These are phyloP conservation scores for Tetrapedia diversipes DNA, from an alignment of 2,888 invertebrate species.

Conservation along the genomic window DNA sequence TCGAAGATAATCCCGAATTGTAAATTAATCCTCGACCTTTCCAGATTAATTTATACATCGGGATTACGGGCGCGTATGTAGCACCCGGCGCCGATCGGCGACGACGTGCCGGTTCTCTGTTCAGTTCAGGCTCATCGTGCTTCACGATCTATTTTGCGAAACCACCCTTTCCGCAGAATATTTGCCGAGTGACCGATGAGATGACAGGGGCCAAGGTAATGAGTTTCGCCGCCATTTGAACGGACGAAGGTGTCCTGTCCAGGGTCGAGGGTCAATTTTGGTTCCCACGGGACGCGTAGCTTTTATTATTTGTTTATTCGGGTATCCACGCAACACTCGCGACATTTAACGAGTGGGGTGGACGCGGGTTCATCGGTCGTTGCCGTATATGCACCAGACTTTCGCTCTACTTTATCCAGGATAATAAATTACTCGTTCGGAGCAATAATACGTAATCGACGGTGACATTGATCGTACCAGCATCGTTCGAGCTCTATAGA, in stretches of 20 bases:
- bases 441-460: conserved; percentile 20
- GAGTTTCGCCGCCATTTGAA: conserved; percentile 25
- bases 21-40: conserved; percentile 76
- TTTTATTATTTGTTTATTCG: conserved; percentile 57
- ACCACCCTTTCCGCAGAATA: background rate
- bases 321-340: conserved; percentile 11
- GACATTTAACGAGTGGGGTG: conserved; percentile 11
- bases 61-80: conserved; percentile 54
- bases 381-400: conserved; percentile 16
- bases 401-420: background rate
- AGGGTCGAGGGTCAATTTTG: conserved; percentile 29
- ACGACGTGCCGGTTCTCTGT: conserved; percentile 8
- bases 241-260: conserved; percentile 29
- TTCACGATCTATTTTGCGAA: conserved; percentile 11
- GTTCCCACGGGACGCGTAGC: conserved; percentile 46
- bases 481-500: conserved; percentile 1
- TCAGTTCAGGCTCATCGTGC: conserved; percentile 50
- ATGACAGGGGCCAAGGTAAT: conserved; percentile 25
- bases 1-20: conserved; percentile 73
- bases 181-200: conserved; percentile 29
- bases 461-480: conserved; percentile 30
- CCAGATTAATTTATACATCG: conserved; percentile 69
- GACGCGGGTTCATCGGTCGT: conserved; percentile 10
- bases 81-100: conserved; percentile 30
- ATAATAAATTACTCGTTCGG: conserved; percentile 46